These are phyloP conservation scores for Zaprionus tsacasi DNA, from an alignment of 1,140 invertebrate species.

Conservation along the genomic window DNA sequence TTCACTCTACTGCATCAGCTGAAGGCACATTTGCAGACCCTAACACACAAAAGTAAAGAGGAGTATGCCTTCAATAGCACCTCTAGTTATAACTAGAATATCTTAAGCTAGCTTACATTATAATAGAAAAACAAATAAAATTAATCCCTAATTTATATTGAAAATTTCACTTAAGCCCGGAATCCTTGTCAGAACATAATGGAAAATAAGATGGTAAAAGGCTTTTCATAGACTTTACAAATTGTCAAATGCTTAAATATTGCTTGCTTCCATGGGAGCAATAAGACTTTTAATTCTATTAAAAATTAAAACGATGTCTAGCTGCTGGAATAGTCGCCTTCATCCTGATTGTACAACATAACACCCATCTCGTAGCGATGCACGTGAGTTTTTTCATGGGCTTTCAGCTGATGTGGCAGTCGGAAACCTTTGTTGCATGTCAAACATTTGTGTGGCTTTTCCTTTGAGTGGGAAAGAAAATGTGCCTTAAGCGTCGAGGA, in stretches of 20 bases:
- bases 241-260: not conserved
- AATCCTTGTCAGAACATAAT: not conserved
- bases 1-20: slow-evolving; percentile 74
- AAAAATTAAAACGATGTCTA: not conserved
- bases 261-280: slow-evolving; percentile 33
- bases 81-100: slow-evolving; percentile 1
- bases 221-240: not conserved
- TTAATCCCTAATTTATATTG: slow-evolving; percentile 3
- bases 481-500: slow-evolving; percentile 73
- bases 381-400: slow-evolving; percentile 61
- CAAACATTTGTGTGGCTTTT: slow-evolving; percentile 67
- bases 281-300: not conserved
- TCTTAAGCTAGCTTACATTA: slow-evolving; percentile 7
- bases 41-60: slow-evolving; percentile 65
- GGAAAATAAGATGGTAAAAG: not conserved
- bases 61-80: slow-evolving; percentile 34
- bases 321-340: slow-evolving; percentile 20
- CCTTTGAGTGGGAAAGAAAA: slow-evolving; percentile 55
- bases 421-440: slow-evolving; percentile 71
- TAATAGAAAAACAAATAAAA: slow-evolving; percentile 1
- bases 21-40: slow-evolving; percentile 74
- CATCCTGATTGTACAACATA: slow-evolving; percentile 24
- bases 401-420: slow-evolving; percentile 72
- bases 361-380: slow-evolving; percentile 52
- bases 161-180: no score